Percentiles rank a stretch among this genome's conserved stretches.
Conservation (phyloP, 2,888 invertebrate genomes). For the Cantharis nigra region DNA sequence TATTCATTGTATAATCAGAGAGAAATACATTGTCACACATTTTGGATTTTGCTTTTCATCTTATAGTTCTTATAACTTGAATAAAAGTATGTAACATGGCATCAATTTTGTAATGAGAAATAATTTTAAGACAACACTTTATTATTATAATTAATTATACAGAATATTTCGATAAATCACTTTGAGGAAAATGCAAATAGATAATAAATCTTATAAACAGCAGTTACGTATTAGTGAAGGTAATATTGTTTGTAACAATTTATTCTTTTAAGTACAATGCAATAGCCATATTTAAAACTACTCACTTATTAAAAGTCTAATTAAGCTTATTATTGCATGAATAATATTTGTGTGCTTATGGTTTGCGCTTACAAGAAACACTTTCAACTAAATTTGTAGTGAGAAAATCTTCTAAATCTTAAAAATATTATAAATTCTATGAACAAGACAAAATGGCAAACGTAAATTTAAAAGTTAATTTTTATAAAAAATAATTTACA, state of each 20-base stretch:
- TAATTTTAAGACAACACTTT: background rate
- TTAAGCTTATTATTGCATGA: conserved; percentile 24
- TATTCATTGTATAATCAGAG: too few relatives aligned
- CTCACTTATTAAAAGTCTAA: conserved; percentile 18
- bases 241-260: conserved; percentile 13
- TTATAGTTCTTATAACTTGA: too few relatives aligned
- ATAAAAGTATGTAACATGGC: too few relatives aligned
- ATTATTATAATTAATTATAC: background rate
- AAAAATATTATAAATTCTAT: background rate
- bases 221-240: conserved; percentile 35
- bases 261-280: conserved; percentile 20
- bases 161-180: conserved; percentile 1
- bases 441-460: background rate
- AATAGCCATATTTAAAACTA: conserved; percentile 14
- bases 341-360: conserved; percentile 21
- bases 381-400: background rate
- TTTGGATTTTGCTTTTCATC: too few relatives aligned
- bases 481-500: conserved; percentile 26
- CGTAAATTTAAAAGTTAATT: background rate
- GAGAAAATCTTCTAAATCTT: background rate
- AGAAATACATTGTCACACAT: too few relatives aligned
- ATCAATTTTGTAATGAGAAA: background rate
- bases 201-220: conserved; percentile 5
- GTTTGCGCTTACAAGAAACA: conserved; percentile 5
- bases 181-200: background rate